Base-by-base conservation (phyloP, 1,140 invertebrate genomes). In the Nephila pilipes region DNA sequence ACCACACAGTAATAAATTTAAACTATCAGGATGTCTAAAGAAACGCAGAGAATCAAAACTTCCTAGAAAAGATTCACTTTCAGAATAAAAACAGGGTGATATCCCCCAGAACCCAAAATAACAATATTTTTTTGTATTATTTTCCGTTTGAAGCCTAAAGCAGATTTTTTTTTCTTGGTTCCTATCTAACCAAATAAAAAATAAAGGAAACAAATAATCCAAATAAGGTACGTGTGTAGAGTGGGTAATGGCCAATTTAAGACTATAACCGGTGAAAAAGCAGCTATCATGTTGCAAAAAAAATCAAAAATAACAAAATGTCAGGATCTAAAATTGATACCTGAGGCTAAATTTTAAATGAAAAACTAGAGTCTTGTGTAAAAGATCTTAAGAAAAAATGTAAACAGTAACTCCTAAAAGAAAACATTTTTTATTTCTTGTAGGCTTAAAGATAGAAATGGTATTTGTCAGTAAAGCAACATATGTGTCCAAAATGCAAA, bases 281-380 rank as follows among this genome's bases (percentile, higher is more conserved):
- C 60, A 75, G 55, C 80, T 83, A 83, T 83, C 89, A 91, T 60
- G 79, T n/a, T 91, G 89, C 83, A 91, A 91, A 91, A 79, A 83
- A n/a, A 91, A 79, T n/a, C n/a, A 81, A 83, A 83, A 83, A 83
- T 57, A 91, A 91, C 57, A 58, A 91, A 91, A 91, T 91, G 89
- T 81, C 80, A 83, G 75, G 89, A 91, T 91, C 89, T 83, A 83
- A 91, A 91, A 91, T 91, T 91, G 89, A 91, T 91, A 91, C 89
- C 89, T 91, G 57, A 55, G 89, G 89, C 89, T 91, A 91, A 91
- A 91, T 91, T 91, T 91, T 83, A 91, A 83, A 79, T 79, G 57
- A 91, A 91, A 57, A 29, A 75, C 87, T 75, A 38, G 38, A 81
- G 65, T 89, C n/a, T n/a, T n/a, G n/a, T n/a, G n/a, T n/a, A n/a